Base-by-base conservation (phyloP, 2,888 invertebrate genomes). In the Andrena fulva region DNA sequence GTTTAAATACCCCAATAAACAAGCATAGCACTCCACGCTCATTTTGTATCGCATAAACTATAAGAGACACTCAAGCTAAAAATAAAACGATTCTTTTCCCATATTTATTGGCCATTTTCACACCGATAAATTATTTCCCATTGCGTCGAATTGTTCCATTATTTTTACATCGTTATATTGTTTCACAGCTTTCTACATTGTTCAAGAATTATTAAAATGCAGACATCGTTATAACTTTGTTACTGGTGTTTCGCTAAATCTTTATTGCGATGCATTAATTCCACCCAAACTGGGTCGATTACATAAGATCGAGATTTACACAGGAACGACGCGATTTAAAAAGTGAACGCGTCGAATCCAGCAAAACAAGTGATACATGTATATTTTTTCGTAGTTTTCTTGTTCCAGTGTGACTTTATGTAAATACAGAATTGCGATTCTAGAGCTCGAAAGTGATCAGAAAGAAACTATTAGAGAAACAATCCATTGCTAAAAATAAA, bases 181-280 rank as follows among this genome's bases (percentile, higher is more conserved):
- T 10, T 24, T 12, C 20, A 56, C 10, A 27, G 24, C 24, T 27
- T 20, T 56, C 56, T 10, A 10, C 24, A 27, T 56, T 24, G 56
- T 24, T 27, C 27, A 24, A 56, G 56, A 27, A 56, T 56, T 24
- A 56, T 56, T 27, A 56, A 20, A 3, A 10, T 8, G 56, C 24
- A 27, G 24, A 27, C 56, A 56, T 4, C 56, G 3, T 56, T 27
- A 12, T 56, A 56, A 27, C 4, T 27, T 56, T 12, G 12, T 56
- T 3, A 56, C 10, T 56, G 56, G 27, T 24, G 12, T 56, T 56
- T 27, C 56, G 24, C 56, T 56, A 56, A 56, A 27, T 56, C 56
- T 56, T 27, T 56, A 56, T 56, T 27, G 24, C 56, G 27, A 12
- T 56, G 56, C 27, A 56, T 56, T 56, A 56, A 56, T 56, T 56